Evolutionary conservation across 2,888 invertebrate species (phyloP).

Genomic region (Nasonia oneida): DNA sequence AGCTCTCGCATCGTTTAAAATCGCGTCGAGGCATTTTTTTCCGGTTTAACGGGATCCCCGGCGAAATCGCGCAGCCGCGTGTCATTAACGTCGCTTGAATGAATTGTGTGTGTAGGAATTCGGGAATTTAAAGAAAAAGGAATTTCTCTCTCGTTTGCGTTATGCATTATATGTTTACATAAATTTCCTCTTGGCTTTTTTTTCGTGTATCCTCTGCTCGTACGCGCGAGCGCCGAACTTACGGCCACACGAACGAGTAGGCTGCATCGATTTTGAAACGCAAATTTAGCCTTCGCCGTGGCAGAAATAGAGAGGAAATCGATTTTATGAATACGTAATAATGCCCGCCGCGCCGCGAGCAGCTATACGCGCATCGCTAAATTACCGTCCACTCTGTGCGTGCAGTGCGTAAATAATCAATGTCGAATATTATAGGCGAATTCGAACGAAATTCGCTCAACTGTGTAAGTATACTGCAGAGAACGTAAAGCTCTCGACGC

Average conservation of each 20-base stretch:
- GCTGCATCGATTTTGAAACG: background rate
- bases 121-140: background rate
- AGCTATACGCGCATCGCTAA: background rate
- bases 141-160: background rate
- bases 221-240: background rate
- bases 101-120: conserved; percentile 26
- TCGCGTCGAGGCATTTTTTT: background rate
- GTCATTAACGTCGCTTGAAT: conserved; percentile 17
- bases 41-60: conserved; percentile 30
- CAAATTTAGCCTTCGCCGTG: background rate
- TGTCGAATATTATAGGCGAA: no score
- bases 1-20: background rate
- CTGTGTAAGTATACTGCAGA: no score
- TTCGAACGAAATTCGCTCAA: no score
- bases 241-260: background rate
- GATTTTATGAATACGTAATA: conserved; percentile 7
- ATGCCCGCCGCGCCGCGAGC: background rate
- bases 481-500: background rate
- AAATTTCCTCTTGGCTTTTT: background rate
- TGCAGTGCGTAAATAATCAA: no score
- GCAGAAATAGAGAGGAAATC: conserved; percentile 1
- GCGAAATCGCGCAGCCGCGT: background rate
- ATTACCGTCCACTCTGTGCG: background rate
- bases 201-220: background rate
- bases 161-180: background rate